Base-by-base conservation (phyloP, 2,797 vertebrate genomes). In the Falco cherrug region DNA sequence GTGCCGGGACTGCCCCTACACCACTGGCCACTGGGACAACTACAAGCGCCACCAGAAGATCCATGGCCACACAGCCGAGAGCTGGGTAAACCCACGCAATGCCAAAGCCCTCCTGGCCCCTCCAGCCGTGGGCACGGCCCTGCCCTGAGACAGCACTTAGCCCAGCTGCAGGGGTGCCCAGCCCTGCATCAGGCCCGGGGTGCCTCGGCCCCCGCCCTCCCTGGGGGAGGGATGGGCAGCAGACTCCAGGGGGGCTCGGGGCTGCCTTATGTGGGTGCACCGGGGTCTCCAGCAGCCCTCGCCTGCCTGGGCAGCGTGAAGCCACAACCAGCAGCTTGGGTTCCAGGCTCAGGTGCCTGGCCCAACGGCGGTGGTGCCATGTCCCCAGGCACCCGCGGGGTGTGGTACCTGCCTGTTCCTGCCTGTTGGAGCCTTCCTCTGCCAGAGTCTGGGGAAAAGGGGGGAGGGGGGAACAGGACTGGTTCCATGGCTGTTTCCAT, bases 21-120 rank as follows among this genome's bases (percentile, higher is more conserved):
- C 99, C 96, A 99, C 99, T 0, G 99, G 99, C 48, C 99, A 99
- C 98, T 99, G 99, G 99, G 99, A 99, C 98, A 99, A 99, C 98
- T 99, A 99, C 98, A 99, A 99, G 94, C 98, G 99, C n/a, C 99
- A 99, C 98, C 99, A 99, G 98, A 99, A 99, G 97, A 99, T 99
- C 83, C 99, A 99, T 0, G 98, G 99, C 50, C 99, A 99, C 93
- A 94, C 98, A 8, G 97, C 98, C 2, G 98, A 98, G 91, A 98
- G 97, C 97, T 99, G 99, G 98, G 98, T 98, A 60, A 98, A 98
- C 53, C 97, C 98, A 0, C 98, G 94, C 83, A 97, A 95, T 89
- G 91, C 96, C 90, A 95, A 95, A 86, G 90, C 92, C 86, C 95
- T 96, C n/a, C 64, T 96, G 95, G 95, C 96, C 13, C 96, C 94